Conservation (phyloP, 2,888 invertebrate genomes). For the Protonemura montana region DNA sequence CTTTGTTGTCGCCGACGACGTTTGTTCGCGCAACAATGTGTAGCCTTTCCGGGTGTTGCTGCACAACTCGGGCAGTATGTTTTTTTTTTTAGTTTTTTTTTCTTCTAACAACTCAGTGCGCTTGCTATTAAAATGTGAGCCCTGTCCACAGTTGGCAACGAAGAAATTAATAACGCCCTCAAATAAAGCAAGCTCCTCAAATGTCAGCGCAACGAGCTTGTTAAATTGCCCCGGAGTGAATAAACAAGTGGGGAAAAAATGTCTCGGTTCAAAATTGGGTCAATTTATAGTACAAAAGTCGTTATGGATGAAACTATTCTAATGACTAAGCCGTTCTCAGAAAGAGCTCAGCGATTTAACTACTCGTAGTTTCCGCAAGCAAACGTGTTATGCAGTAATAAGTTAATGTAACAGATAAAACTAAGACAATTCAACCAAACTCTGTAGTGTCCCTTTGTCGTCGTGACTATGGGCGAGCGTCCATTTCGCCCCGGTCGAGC, state of each 20-base stretch:
- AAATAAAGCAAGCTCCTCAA: not conserved
- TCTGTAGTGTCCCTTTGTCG: not conserved
- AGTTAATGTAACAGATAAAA: conserved; percentile 12
- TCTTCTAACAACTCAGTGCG: too few species aligned
- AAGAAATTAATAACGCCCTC: not conserved
- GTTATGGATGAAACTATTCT: not conserved
- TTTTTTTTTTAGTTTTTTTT: too few species aligned
- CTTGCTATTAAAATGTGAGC: too few species aligned
- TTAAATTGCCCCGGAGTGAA: not conserved
- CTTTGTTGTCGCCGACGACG: not conserved
- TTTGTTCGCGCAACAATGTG: not conserved
- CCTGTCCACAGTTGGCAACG: not conserved
- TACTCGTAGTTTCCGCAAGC: not conserved
- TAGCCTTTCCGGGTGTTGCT: not conserved
- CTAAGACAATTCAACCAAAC: conserved; percentile 1
- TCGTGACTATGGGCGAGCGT: not conserved
- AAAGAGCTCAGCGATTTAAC: not conserved
- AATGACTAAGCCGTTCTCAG: not conserved
- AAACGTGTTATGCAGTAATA: not conserved
- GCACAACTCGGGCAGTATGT: not conserved
- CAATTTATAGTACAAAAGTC: not conserved
- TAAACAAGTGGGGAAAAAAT: not conserved
- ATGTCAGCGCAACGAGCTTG: not conserved
- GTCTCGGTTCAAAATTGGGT: not conserved
- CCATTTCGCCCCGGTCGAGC: not conserved